Base-by-base conservation (phyloP, 2,888 invertebrate species). In the Notocelia uddmanniana region DNA sequence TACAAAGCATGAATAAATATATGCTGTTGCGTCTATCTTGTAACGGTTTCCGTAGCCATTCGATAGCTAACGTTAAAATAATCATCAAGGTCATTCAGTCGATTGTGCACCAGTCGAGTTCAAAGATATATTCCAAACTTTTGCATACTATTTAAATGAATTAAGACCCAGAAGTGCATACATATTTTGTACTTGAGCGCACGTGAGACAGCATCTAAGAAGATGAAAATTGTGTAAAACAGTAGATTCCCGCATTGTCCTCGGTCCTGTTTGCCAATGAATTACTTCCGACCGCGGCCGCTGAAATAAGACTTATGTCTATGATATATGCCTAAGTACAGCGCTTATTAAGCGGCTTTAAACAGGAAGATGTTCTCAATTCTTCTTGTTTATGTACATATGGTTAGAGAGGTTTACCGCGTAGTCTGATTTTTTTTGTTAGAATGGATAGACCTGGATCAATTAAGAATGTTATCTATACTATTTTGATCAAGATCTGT, bases 261-360 rank as follows among this genome's bases (percentile, higher is more conserved):
- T 82, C 83, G 81, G 67, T 81, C 83, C 82, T 78, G 79, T 77
- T 73, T 67, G 73, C 76, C 82, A 85, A 90, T 85, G 85, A 87
- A 84, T 78, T 74, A 81, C 82, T 89, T 90, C 90, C 90, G 62
- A 74, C 66, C 59, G 64, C 50, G 23, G 18, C 37, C 21, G 52
- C 37, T 63, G 58, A 68, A 68, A 59, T 68, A 68, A 73, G 73
- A 68, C 73, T 62, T 18, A 63, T 63, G 63, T 52, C 58, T 37
- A 41, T 64, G 62, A 59, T 58, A 59, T 37, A 55, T 68, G 37
- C 26, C 15, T 15, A 15, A 55, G 55, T 55, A 26, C 6, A 59
- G 57, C 26, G 50, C 48, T 70, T 52, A 54, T 64, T 54, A 41
- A 41, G 15, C 41, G 5, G 15, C 41, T 15, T 45, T 45, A 45